phyloP scores from a whole-genome alignment of 2,113 vertebrate species.

The Saimiri boliviensis region DNA sequence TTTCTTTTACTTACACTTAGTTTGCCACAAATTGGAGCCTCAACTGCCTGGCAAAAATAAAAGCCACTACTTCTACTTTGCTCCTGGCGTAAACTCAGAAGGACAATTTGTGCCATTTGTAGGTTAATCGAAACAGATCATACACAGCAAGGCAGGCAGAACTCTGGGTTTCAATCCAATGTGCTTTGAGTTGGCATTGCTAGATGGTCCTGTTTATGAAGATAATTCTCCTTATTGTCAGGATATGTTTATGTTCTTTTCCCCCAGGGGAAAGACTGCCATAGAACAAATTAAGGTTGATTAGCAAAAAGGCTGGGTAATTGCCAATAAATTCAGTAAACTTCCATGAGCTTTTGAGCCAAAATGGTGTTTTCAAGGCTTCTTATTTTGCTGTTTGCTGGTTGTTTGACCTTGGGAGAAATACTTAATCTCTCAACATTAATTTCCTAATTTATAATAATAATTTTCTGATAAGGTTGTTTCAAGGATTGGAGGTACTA shows the following conservation, averaged over 20 bases:
- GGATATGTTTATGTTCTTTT: not conserved
- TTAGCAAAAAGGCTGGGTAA: conserved; percentile 15
- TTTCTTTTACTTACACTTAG: conserved; percentile 12
- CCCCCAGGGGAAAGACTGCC: not conserved
- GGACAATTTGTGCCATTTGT: conserved; percentile 40
- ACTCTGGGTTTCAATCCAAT: conserved; percentile 25
- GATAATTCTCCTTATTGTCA: conserved; percentile 14
- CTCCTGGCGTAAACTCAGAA: conserved; percentile 38
- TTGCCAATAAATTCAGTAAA: conserved; percentile 30
- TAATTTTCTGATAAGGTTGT: not conserved
- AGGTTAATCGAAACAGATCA: conserved; percentile 44
- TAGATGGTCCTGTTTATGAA: not conserved
- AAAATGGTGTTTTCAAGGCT: not conserved
- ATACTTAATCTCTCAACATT: not conserved
- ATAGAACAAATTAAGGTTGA: conserved; percentile 9
- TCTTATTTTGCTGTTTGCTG: not conserved
- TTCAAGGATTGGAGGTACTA: not conserved
- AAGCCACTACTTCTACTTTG: conserved; percentile 18
- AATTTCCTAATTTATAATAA: not conserved
- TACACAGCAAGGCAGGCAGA: not conserved
- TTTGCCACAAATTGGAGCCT: conserved; percentile 44
- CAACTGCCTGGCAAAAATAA: conserved; percentile 43
- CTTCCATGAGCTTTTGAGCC: not conserved
- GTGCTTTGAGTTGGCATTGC: conserved; percentile 44
- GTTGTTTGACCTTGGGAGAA: not conserved